These are phyloP conservation scores for Brotula barbata DNA, from an alignment of 2,797 vertebrate genomes.

Conservation along the genomic window DNA sequence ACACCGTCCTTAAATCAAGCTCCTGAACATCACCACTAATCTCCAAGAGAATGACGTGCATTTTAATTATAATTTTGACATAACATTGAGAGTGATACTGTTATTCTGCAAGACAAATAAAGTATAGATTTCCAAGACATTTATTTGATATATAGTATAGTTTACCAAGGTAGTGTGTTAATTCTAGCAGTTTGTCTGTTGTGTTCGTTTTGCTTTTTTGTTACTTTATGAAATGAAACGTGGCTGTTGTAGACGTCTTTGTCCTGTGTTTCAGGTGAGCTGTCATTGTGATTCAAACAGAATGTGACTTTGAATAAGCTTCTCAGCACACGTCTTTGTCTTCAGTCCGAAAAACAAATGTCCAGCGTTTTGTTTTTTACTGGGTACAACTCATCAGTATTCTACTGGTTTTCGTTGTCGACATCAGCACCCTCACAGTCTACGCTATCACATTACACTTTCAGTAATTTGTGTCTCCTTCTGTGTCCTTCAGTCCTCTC, in stretches of 20 bases:
- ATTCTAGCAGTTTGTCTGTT: conserved; percentile 23
- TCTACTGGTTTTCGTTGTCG: conserved; percentile 59
- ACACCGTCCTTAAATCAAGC: no score
- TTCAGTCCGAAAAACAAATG: conserved; percentile 25
- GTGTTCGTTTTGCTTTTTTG: conserved; percentile 19
- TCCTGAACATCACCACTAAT: neutral
- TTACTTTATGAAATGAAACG: neutral
- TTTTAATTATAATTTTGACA: neutral
- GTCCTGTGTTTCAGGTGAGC: conserved; percentile 49
- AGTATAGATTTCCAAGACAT: neutral
- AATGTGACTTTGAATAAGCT: conserved; percentile 36
- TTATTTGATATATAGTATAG: neutral
- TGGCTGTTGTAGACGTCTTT: conserved; percentile 25
- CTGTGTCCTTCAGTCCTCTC: conserved; percentile 61
- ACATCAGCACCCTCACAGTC: conserved; percentile 64
- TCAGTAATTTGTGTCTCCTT: conserved; percentile 66
- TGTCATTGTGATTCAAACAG: conserved; percentile 47
- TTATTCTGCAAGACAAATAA: conserved; percentile 34
- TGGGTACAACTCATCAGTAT: conserved; percentile 63
- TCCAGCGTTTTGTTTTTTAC: conserved; percentile 48
- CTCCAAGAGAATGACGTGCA: neutral
- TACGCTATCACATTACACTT: conserved; percentile 49
- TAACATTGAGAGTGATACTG: neutral
- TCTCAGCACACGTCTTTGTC: conserved; percentile 39
- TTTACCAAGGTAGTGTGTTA: conserved; percentile 21